Evolutionary conservation across 1,140 invertebrate genomes (phyloP).

Genomic region (Agrypnia vestita): DNA sequence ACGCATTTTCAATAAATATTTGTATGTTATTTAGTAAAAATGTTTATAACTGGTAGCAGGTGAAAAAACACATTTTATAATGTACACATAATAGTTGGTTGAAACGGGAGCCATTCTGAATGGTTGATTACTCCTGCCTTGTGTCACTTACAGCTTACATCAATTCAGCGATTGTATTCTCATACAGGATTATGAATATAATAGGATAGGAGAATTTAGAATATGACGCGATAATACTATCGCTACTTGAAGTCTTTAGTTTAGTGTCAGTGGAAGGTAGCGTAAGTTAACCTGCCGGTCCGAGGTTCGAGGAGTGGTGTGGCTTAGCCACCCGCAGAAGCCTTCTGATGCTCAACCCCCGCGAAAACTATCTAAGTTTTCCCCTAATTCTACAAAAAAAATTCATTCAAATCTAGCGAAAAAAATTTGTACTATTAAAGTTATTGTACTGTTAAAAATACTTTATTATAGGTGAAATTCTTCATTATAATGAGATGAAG

Average conservation of each 20-base stretch:
- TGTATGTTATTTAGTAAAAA: background rate
- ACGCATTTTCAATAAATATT: conserved; percentile 39
- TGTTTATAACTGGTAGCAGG: background rate
- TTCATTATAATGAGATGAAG: too few relatives aligned
- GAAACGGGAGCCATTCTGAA: background rate
- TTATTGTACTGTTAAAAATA: too few relatives aligned
- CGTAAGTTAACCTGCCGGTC: background rate
- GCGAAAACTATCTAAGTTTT: too few relatives aligned
- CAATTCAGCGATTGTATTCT: conserved; percentile 36
- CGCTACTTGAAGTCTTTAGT: conserved; percentile 53
- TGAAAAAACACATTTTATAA: too few relatives aligned
- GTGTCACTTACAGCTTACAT: background rate
- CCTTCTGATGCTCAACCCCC: too few relatives aligned
- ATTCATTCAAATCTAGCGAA: too few relatives aligned
- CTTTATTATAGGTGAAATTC: too few relatives aligned
- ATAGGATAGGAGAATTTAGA: conserved; percentile 52
- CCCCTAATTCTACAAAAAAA: too few relatives aligned
- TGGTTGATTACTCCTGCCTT: background rate
- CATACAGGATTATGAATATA: conserved; percentile 52
- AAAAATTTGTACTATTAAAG: too few relatives aligned
- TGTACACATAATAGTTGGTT: conserved; percentile 5
- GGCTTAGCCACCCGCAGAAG: background rate
- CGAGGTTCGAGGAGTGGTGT: background rate
- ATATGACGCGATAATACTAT: conserved; percentile 45
- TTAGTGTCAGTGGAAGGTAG: background rate